Evolutionary conservation across 2,113 vertebrate genomes (phyloP), one percentile per base, ranked within the genome.

Genomic region (Panurus biarmicus): DNA sequence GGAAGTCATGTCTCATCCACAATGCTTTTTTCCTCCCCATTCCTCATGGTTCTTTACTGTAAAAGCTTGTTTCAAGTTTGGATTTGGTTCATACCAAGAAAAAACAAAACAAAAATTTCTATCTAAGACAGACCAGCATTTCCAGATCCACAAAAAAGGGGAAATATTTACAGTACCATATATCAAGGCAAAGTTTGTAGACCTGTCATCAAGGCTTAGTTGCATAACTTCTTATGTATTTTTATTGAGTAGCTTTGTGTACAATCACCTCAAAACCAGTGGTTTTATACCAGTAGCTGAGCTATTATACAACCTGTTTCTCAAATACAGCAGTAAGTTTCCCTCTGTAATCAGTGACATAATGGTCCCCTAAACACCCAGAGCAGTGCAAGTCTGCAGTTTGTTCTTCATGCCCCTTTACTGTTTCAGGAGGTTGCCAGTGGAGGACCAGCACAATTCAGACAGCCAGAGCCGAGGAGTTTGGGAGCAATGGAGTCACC

Each of bases 401-500:
- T 87, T 42, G 42, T 3, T 82, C 71, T 79, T 72, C 33, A 26
- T 53, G 33, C 11, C 40, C 81, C 31, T 74, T 25, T 9, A 26
- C 31, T 87, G 21, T 40, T n/a, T 21, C 67, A 44, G 16, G 73
- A 51, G n/a, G 23, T 1, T 48, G 62, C 22, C n/a, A 66, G 47
- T 18, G 21, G 71, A 65, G n/a, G 25, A 58, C 47, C 36, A 35
- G 40, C 2, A 2, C 29, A 38, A 23, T 67, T 45, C 53, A 74
- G n/a, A n/a, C n/a, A n/a, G n/a, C n/a, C n/a, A n/a, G 58, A 56
- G 4, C 23, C 1, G 1, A 67, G 44, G 15, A 61, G 28, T 3
- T 21, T 0, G 7, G 35, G 12, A 38, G 44, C 45, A 48, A 54
- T 0, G 9, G 45, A 86, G 51, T 77, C 12, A 47, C 9, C 0